Conservation (phyloP, 2,113 vertebrate genomes). For the Caretta caretta region DNA sequence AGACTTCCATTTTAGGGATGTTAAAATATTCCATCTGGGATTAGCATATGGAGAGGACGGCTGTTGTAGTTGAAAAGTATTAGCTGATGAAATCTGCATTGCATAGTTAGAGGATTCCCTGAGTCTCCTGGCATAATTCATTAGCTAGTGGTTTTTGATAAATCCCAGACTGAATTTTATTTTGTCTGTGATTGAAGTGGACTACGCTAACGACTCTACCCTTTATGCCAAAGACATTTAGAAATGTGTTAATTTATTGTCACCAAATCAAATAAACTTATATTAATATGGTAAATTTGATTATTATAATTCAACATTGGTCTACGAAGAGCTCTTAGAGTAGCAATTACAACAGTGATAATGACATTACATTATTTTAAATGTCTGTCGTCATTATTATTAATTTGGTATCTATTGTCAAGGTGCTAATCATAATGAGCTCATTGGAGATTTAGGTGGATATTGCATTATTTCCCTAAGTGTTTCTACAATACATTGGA, state of each 20-base stretch:
- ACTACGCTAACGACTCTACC: conserved; percentile 28
- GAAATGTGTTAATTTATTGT: conserved; percentile 46
- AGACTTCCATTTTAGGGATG: neutral
- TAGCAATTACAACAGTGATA: conserved; percentile 35
- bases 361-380: conserved; percentile 39
- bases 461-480: conserved; percentile 43
- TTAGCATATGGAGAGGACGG: conserved; percentile 35
- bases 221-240: conserved; percentile 29
- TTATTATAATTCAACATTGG: conserved; percentile 38
- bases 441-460: conserved; percentile 42
- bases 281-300: conserved; percentile 47
- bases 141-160: conserved; percentile 24
- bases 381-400: conserved; percentile 35
- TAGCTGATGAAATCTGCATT: conserved; percentile 38
- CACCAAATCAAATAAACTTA: conserved; percentile 52
- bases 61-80: conserved; percentile 27
- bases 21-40: conserved; percentile 39
- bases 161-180: conserved; percentile 27
- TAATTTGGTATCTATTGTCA: conserved; percentile 43
- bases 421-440: conserved; percentile 27
- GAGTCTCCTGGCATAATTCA: conserved; percentile 36
- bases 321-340: conserved; percentile 48
- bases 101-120: conserved; percentile 46
- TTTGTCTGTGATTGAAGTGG: conserved; percentile 21
- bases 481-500: neutral